Percentiles rank a stretch among this genome's conserved stretches.
Evolutionary conservation across 2,888 invertebrate species (phyloP).

Genomic region (Hypsopygia costalis): DNA sequence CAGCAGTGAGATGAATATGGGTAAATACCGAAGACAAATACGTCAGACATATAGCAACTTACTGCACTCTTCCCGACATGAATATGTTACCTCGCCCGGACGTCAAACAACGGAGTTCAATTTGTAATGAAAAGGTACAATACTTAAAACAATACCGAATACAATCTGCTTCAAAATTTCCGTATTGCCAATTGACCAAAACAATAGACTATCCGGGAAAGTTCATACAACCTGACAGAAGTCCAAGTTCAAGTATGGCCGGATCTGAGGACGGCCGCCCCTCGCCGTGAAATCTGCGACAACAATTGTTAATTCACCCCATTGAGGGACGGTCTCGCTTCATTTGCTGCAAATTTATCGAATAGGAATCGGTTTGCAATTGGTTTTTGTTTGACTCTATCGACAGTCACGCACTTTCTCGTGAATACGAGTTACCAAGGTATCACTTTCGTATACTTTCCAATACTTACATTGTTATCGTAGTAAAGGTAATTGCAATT

Average conservation of each 20-base stretch:
- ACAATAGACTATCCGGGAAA: slow-evolving; percentile 22
- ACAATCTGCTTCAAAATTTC: slow-evolving; percentile 5
- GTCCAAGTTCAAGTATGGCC: slow-evolving; percentile 17
- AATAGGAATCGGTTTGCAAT: slow-evolving; percentile 2
- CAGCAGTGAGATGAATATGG: too few species aligned
- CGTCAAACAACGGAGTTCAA: too few species aligned
- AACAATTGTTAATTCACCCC: slow-evolving; percentile 19
- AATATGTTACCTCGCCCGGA: too few species aligned
- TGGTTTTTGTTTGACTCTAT: background rate
- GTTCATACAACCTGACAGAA: slow-evolving; percentile 8
- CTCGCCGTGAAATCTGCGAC: slow-evolving; percentile 21
- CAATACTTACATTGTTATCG: background rate
- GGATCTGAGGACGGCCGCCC: slow-evolving; percentile 17
- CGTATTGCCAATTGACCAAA: slow-evolving; percentile 1
- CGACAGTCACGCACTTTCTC: slow-evolving; percentile 1
- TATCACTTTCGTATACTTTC: slow-evolving; percentile 1
- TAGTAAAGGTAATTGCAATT: background rate
- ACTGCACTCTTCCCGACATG: too few species aligned
- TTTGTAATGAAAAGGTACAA: background rate
- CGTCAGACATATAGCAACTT: too few species aligned
- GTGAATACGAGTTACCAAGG: background rate
- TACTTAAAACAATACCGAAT: background rate
- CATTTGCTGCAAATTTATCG: slow-evolving; percentile 12
- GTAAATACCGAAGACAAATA: too few species aligned
- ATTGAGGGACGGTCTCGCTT: slow-evolving; percentile 10